Base-by-base conservation (phyloP, 2,888 invertebrate genomes). In the Ischnus inquisitorius region DNA sequence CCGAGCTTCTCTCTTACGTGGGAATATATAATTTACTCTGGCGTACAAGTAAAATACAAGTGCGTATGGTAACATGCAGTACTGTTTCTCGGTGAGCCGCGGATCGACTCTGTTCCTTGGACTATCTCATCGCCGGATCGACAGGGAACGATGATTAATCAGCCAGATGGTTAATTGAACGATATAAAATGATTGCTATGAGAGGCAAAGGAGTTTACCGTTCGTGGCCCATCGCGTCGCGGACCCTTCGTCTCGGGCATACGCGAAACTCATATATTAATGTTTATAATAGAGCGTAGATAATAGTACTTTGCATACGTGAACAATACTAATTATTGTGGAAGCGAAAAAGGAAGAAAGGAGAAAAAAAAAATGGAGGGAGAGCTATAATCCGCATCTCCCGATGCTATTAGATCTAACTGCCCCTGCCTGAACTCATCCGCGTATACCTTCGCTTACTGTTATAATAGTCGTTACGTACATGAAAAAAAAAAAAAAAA, bases 111-210 rank as follows among this genome's bases (percentile, higher is more conserved):
- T 68, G 28, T 43, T 1, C n/a, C 54, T 48, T 41, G 54, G 69
- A 62, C 69, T 80, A 77, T 80, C 84, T 74, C 22, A 41, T 60
- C 34, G 25, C 25, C 62, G 16, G 51, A 84, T 84, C 84, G 80
- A 80, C 77, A 68, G 62, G 60, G 25, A 69, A 75, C 74, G 80
- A 74, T 78, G 84, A 84, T 84, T 84, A 84, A 84, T 84, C 84
- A 84, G 77, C 72, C 78, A 84, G 76, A 84, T 84, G 80, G 77
- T 78, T 84, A 84, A 84, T 81, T 81, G 77, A 84, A 84, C 84
- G 80, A 81, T 84, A 78, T 76, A 81, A 78, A 74, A 78, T 81
- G 77, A 84, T 84, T 80, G 69, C 84, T 81, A 81, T 74, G 84
- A 57, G 79, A 79, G 77, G 25, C 51, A 68, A 62, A 64, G 43